These are phyloP conservation scores for Odontophorus gujanensis DNA, from an alignment of 2,113 vertebrate genomes.

Conservation along the genomic window DNA sequence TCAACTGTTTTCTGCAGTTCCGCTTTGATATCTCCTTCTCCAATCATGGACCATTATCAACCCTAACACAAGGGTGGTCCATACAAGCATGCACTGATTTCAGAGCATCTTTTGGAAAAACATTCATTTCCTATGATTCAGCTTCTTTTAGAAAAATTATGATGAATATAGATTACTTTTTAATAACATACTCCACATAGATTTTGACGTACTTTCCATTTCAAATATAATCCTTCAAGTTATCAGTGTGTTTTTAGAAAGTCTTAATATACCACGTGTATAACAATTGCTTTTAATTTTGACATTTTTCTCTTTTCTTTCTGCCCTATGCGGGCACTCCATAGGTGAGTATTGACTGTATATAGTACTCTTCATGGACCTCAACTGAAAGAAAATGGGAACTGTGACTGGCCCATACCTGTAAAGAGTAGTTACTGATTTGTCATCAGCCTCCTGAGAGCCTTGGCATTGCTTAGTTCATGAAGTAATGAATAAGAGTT, in stretches of 20 bases:
- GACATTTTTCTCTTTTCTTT: neutral
- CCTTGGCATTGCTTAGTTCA: neutral
- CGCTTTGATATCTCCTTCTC: neutral
- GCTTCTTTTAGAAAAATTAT: neutral
- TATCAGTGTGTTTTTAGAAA: neutral
- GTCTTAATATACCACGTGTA: neutral
- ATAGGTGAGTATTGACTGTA: neutral
- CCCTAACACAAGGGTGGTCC: neutral
- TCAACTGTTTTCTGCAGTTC: neutral
- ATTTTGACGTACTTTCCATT: neutral
- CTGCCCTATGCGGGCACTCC: neutral
- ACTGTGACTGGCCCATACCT: neutral
- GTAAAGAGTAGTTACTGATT: neutral
- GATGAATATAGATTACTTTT: neutral
- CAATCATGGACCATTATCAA: fast-evolving
- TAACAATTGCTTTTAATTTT: neutral
- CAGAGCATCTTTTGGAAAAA: neutral
- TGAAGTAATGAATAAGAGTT: neutral
- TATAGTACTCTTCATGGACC: neutral
- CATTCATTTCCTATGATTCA: neutral
- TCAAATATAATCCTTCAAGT: neutral
- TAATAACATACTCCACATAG: neutral
- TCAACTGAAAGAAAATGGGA: neutral
- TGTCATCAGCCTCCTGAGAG: neutral
- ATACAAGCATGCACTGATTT: neutral